Base-by-base conservation (phyloP, 2,888 invertebrate genomes). In the Cosmia trapezina region DNA sequence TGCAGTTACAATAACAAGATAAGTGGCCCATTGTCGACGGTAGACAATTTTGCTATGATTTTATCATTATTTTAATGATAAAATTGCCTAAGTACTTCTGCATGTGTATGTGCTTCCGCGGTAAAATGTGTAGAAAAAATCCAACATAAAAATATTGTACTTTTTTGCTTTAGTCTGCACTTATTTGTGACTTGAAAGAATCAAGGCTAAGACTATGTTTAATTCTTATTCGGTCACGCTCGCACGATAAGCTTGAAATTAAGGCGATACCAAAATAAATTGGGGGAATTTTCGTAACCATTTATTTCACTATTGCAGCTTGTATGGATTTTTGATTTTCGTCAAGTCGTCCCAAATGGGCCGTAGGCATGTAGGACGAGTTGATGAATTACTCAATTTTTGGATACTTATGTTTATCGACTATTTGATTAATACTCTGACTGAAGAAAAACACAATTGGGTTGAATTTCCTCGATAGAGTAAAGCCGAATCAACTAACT, bases 51-150 rank as follows among this genome's bases (percentile, higher is more conserved):
- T 64, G 63, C 62, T 41, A 70, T 72, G 65, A 86, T 84, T 86
- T 78, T 66, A 73, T 84, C 80, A 86, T 85, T 79, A 85, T 69
- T 63, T 53, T 86, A 84, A 84, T 86, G 73, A 81, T 84, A n/a
- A 72, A 84, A 81, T 76, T 64, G 71, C 47, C 43, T 14, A 61
- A 64, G 78, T 60, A 49, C 60, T 22, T 45, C 41, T 51, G 12
- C 54, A 51, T 33, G 37, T 53, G 45, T 57, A 41, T 65, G 14
- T 63, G 14, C 45, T 81, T 81, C 76, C 62, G 51, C 22, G 43
- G 9, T 61, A 41, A 60, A 41, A 41, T 43, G 47, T 33, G 1
- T 51, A 41, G 47, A 63, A 73, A 68, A 80, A 65, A 54, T 53
- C 4, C 17, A 41, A 57, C 8, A 41, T 56, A n/a, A 19, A 22